Conservation (phyloP, 2,113 vertebrate species). For the Corvus moneduloides region DNA sequence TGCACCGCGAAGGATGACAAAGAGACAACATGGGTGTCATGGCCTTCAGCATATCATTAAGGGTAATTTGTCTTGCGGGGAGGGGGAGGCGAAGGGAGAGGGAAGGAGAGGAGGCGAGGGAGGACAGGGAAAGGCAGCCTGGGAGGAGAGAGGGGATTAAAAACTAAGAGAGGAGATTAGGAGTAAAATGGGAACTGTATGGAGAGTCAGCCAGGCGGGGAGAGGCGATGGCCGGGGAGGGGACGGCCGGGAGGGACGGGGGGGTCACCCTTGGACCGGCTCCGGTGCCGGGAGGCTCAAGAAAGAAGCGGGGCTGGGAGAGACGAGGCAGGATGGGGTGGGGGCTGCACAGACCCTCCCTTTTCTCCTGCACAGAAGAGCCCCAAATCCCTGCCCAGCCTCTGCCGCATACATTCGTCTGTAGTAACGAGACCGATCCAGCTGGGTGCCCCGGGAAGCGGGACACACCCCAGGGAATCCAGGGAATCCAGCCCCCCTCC, state of each 20-base stretch:
- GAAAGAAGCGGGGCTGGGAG: background rate
- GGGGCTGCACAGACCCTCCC: background rate
- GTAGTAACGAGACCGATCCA: accelerated
- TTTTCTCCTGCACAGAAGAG: background rate
- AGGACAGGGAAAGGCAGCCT: slow-evolving; percentile 10
- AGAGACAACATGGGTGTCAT: slow-evolving; percentile 68
- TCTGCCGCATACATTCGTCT: accelerated
- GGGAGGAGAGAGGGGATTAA: slow-evolving; percentile 58
- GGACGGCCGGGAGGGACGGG: background rate
- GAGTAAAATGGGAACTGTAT: slow-evolving; percentile 41
- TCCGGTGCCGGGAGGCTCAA: background rate
- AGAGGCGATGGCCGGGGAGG: background rate
- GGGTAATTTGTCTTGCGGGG: slow-evolving; percentile 69
- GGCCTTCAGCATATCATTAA: slow-evolving; percentile 73
- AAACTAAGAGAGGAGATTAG: slow-evolving; percentile 56
- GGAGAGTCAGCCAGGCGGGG: slow-evolving; percentile 46
- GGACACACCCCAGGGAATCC: background rate
- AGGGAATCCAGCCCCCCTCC: background rate
- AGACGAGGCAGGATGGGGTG: background rate
- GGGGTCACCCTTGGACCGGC: background rate
- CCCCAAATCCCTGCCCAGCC: background rate
- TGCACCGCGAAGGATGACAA: slow-evolving; percentile 65
- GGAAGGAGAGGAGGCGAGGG: slow-evolving; percentile 18
- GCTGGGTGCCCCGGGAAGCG: background rate
- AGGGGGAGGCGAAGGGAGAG: background rate